A percentile compares a stretch with the other conserved stretches of the same genome.
Conservation (phyloP, 2,888 invertebrate genomes). For the Drosophila meridionalis region DNA sequence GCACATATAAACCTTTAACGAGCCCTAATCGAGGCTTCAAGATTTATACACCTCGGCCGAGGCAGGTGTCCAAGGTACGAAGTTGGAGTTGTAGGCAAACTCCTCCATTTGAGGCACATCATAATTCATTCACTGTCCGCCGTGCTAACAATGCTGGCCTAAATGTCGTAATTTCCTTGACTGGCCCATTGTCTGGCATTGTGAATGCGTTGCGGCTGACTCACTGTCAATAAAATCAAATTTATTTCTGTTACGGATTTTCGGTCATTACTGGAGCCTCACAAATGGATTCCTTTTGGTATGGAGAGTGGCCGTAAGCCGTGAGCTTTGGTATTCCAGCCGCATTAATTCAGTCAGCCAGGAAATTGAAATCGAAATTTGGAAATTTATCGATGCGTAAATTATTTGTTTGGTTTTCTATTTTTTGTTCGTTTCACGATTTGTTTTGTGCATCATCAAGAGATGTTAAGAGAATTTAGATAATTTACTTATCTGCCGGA, state of each 20-base stretch:
- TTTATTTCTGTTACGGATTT: constrained; percentile 71
- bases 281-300: constrained; percentile 56
- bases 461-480: background rate
- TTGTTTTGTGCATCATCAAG: constrained; percentile 5
- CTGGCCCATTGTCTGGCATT: constrained; percentile 62
- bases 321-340: constrained; percentile 45
- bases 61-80: background rate
- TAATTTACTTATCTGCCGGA: background rate
- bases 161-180: constrained; percentile 67
- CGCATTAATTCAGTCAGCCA: constrained; percentile 61
- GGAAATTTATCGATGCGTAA: constrained; percentile 31
- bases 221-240: constrained; percentile 77
- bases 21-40: constrained; percentile 46
- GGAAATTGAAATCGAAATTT: constrained; percentile 68
- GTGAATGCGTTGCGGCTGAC: constrained; percentile 49
- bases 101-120: constrained; percentile 45
- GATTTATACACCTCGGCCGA: constrained; percentile 60
- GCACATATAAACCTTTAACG: constrained; percentile 47
- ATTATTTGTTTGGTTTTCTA: constrained; percentile 15
- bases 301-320: constrained; percentile 2
- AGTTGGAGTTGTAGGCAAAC: background rate
- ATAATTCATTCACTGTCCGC: constrained; percentile 62
- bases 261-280: constrained; percentile 61
- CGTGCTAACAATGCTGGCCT: constrained; percentile 37
- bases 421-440: background rate